Percentiles rank a stretch among this genome's conserved stretches.
Evolutionary conservation across 2,888 invertebrate species (phyloP).

Genomic region (Campaea margaritaria): DNA sequence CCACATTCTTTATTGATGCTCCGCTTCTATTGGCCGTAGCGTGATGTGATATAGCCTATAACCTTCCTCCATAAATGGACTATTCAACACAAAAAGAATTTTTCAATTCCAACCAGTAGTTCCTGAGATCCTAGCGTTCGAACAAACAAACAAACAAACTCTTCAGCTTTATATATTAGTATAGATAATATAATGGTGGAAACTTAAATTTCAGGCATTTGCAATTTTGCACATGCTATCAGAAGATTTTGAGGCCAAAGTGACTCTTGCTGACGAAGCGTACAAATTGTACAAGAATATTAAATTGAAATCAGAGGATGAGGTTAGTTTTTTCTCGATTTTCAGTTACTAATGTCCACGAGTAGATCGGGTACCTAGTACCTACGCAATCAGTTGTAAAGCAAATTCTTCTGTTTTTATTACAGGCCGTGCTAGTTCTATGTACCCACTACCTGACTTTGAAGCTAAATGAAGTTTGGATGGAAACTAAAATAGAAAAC

Average conservation of each 20-base stretch:
- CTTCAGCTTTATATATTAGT: no score
- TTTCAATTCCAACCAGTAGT: no score
- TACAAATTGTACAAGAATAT: conserved; percentile 75
- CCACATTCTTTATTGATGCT: no score
- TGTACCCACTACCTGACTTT: conserved; percentile 70
- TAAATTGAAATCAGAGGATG: conserved; percentile 60
- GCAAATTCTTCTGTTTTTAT: not conserved
- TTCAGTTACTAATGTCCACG: not conserved
- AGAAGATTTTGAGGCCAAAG: conserved; percentile 65
- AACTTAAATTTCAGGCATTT: conserved; percentile 58
- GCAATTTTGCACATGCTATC: conserved; percentile 70
- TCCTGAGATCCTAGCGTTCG: no score
- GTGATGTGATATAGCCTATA: no score
- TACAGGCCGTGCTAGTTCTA: conserved; percentile 62
- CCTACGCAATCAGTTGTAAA: not conserved
- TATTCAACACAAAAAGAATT: no score
- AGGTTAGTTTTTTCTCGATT: conserved; percentile 53
- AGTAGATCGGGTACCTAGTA: not conserved
- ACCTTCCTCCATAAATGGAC: no score
- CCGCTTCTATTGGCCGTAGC: no score
- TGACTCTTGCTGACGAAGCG: conserved; percentile 67
- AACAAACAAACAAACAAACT: no score
- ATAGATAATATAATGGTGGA: no score
- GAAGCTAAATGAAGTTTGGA: conserved; percentile 70
- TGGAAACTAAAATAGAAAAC: conserved; percentile 53